Base-by-base conservation (phyloP, 53 echinoderm and acorn worm species). In the Astropecten irregularis region DNA sequence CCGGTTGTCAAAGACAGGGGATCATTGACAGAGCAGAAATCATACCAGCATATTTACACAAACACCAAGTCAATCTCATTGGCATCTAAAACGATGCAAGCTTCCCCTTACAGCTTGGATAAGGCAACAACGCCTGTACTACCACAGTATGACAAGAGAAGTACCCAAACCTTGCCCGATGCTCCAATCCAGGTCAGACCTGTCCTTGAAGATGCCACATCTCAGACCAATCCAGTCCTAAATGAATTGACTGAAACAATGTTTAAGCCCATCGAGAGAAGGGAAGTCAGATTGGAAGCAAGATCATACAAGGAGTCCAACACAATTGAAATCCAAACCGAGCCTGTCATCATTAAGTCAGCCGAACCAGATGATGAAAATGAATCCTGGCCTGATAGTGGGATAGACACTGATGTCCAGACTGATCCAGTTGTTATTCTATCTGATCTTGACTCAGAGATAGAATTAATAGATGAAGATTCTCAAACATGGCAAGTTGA, bases 281-380 rank as follows among this genome's bases (percentile, higher is more conserved):
- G 46, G 31, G 60, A 60, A 31, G 79, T 79, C 29, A 42, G 79
- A 33, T 32, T 79, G 40, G 62, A 62, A 34, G 42, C 46, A 34
- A 79, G 19, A 30, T 60, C 79, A 28, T 79, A n/a, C 32, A 62
- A 62, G 49, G 79, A 79, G 48, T 61, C 79, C 4, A 62, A 48
- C 30, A 44, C 60, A 62, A 59, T 32, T 15, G 88, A 88, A 19
- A 81, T 88, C 16, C 91, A 91, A 71, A 91, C 91, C 15, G 91
- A 91, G 21, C 91, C 91, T 18, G 88, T 91, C 58, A 83, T 91
- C 58, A 88, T 91, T 50, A 89, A 89, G 53, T 89, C 68, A 46
- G 47, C 48, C 19, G 49, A 13, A 79, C 62, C 79, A 40, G 79
- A 79, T 28, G 79, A 79, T 29, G 79, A 79, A 16, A 44, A n/a